These are phyloP conservation scores for Apodemia duryi DNA, from an alignment of 2,888 invertebrate species.

Conservation along the genomic window DNA sequence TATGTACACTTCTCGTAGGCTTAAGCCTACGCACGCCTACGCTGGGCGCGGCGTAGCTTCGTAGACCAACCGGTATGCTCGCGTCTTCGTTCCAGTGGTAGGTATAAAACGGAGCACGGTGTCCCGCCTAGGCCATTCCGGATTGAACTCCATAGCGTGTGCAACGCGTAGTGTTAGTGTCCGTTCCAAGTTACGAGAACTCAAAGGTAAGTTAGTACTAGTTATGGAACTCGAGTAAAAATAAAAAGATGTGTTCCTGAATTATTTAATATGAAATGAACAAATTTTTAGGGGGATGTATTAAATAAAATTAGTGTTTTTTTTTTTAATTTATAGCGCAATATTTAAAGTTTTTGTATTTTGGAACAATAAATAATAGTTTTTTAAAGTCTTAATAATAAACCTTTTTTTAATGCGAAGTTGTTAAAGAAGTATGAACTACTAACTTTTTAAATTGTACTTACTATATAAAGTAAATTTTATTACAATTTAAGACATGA, in stretches of 20 bases:
- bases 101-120: conserved; percentile 52
- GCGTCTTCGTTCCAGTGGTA: conserved; percentile 31
- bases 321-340: background rate
- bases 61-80: conserved; percentile 58
- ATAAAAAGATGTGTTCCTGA: background rate
- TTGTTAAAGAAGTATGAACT: no score
- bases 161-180: conserved; percentile 38
- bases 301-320: background rate
- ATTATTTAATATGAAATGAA: background rate
- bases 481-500: no score
- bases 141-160: conserved; percentile 50
- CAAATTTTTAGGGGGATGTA: background rate
- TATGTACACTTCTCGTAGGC: conserved; percentile 39
- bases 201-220: conserved; percentile 53
- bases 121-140: conserved; percentile 52
- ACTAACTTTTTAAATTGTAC: no score
- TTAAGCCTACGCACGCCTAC: conserved; percentile 70
- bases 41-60: conserved; percentile 55
- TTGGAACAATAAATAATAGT: no score
- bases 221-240: background rate
- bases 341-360: no score
- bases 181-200: conserved; percentile 45
- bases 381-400: no score
- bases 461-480: no score
- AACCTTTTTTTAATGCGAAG: no score